Conservation (phyloP, 2,797 vertebrate genomes). For the Tenualosa thibaudeaui region DNA sequence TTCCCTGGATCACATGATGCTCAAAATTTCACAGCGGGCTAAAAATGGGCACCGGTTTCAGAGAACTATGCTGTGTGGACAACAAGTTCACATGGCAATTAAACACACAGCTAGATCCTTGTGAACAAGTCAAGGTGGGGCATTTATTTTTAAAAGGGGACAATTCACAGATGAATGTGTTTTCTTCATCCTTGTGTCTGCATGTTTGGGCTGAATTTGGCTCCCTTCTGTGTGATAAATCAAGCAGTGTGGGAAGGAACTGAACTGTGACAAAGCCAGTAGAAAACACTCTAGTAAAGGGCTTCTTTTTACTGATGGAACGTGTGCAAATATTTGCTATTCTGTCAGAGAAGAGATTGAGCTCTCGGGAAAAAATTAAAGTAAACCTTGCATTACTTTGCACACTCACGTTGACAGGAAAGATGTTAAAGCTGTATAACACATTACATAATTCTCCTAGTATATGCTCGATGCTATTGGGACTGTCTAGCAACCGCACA, state of each 20-base stretch:
- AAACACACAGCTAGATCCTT: neutral
- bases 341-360: neutral
- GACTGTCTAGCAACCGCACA: too few relatives aligned
- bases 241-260: neutral
- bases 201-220: neutral
- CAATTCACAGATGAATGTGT: neutral
- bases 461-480: neutral
- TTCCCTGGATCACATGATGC: conserved; percentile 1
- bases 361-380: neutral
- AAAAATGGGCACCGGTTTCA: conserved; percentile 8
- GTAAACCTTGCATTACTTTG: neutral
- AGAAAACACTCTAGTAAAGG: neutral
- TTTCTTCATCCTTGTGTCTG: neutral
- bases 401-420: neutral
- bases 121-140: neutral
- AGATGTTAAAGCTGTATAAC: neutral
- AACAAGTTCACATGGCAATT: conserved; percentile 11
- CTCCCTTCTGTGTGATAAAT: neutral
- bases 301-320: neutral
- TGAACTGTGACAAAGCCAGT: neutral
- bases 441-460: neutral
- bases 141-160: neutral
- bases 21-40: conserved; percentile 12
- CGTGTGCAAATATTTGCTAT: neutral
- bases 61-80: neutral